Evolutionary conservation across 2,888 invertebrate genomes (phyloP).

Genomic region (Drosophila leonis): DNA sequence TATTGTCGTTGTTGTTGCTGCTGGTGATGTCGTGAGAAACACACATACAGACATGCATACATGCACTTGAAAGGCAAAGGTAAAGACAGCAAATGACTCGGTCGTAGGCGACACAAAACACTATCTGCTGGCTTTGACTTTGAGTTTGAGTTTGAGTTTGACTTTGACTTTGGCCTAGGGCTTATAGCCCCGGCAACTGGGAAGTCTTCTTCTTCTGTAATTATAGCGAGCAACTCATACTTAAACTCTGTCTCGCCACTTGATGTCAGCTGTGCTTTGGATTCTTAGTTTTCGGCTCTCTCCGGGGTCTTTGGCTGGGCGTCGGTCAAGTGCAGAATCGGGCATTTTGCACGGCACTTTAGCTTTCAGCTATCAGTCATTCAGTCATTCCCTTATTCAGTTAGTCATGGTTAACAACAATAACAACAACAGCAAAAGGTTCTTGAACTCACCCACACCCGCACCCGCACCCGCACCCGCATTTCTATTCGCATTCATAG

Average conservation of each 20-base stretch:
- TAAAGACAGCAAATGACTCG: slow-evolving; percentile 44
- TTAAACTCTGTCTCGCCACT: slow-evolving; percentile 49
- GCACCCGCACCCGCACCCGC: slow-evolving; percentile 27
- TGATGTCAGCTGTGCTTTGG: slow-evolving; percentile 47
- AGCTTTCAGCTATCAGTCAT: slow-evolving; percentile 74
- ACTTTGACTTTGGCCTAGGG: slow-evolving; percentile 9
- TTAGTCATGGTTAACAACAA: slow-evolving; percentile 72
- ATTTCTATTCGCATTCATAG: slow-evolving; percentile 26
- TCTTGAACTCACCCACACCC: slow-evolving; percentile 65
- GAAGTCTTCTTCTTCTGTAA: slow-evolving; percentile 52
- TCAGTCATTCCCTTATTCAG: slow-evolving; percentile 74
- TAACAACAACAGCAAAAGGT: slow-evolving; percentile 37
- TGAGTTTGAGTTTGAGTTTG: not conserved
- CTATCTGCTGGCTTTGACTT: slow-evolving; percentile 38
- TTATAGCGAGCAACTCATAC: slow-evolving; percentile 57
- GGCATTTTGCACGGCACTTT: slow-evolving; percentile 65
- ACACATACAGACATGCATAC: slow-evolving; percentile 43
- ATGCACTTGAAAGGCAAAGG: slow-evolving; percentile 33
- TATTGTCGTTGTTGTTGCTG: slow-evolving; percentile 20
- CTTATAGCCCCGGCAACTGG: slow-evolving; percentile 22
- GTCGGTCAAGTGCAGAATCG: slow-evolving; percentile 75
- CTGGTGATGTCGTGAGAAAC: slow-evolving; percentile 66
- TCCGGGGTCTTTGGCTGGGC: slow-evolving; percentile 38
- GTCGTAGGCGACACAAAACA: slow-evolving; percentile 76
- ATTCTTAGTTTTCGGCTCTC: slow-evolving; percentile 2